phyloP scores from a whole-genome alignment of 2,797 vertebrate genomes.

The Emys orbicularis region DNA sequence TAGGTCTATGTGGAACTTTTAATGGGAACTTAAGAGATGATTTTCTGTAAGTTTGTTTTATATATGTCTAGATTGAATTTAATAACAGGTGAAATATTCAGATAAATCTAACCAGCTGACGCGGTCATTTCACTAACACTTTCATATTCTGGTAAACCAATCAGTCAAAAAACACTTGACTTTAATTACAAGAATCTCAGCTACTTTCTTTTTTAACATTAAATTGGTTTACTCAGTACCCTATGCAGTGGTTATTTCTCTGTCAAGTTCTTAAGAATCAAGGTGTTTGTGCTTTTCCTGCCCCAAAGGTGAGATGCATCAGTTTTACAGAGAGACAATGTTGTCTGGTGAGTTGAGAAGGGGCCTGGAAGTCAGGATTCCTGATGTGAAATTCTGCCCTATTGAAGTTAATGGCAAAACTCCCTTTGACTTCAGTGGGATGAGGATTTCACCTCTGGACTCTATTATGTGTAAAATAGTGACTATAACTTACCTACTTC shows the following conservation, averaged over 20 bases:
- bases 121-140: neutral
- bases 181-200: neutral
- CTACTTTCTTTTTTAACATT: neutral
- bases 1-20: conserved; percentile 97
- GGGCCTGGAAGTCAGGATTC: neutral
- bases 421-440: neutral
- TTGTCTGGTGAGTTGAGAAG: neutral
- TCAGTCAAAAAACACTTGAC: neutral
- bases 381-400: neutral
- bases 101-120: neutral
- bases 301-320: neutral
- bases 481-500: neutral
- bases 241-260: neutral
- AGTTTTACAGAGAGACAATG: neutral
- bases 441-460: neutral
- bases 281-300: neutral
- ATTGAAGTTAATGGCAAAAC: neutral
- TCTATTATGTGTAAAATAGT: neutral
- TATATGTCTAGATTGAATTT: neutral
- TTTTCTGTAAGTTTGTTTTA: conserved; percentile 90
- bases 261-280: neutral
- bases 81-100: conserved; percentile 6
- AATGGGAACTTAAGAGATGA: conserved; percentile 98
- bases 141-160: neutral
- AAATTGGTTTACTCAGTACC: neutral